Percentiles rank a stretch among this genome's conserved stretches.
phyloP scores from a whole-genome alignment of 2,113 vertebrate genomes.

The Chiloscyllium plagiosum region DNA sequence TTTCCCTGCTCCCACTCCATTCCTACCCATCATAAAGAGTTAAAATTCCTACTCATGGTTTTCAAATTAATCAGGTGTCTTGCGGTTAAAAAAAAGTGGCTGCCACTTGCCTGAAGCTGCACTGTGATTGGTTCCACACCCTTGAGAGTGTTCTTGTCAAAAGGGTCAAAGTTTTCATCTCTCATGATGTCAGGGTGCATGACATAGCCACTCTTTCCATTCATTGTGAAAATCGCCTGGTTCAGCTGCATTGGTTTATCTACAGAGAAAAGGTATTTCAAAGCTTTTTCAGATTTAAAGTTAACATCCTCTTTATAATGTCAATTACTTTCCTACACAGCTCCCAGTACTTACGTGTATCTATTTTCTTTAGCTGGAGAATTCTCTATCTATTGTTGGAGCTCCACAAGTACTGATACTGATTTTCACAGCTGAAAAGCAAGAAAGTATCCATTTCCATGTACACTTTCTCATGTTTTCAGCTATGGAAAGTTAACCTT shows the following conservation, averaged over 20 bases:
- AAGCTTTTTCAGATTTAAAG: background rate
- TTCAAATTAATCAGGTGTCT: background rate
- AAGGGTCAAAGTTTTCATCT: slow-evolving; percentile 61
- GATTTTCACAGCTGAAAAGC: background rate
- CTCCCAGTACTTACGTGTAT: background rate
- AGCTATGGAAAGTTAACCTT: background rate
- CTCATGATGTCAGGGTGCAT: slow-evolving; percentile 63
- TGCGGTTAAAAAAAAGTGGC: background rate
- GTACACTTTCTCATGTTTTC: background rate
- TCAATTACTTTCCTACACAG: background rate
- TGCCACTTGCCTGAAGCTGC: slow-evolving; percentile 64
- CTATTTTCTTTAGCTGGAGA: background rate
- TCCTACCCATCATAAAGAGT: background rate
- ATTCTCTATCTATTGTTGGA: background rate
- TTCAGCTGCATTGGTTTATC: slow-evolving; percentile 74
- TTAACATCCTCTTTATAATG: background rate
- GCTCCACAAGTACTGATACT: background rate
- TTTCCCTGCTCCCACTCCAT: background rate
- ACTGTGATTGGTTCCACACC: slow-evolving; percentile 65
- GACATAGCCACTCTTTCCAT: slow-evolving; percentile 56
- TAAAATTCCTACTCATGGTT: background rate
- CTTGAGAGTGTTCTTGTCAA: slow-evolving; percentile 58
- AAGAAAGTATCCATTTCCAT: background rate
- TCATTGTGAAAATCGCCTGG: slow-evolving; percentile 61
- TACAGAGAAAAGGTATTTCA: background rate